A percentile compares a stretch with the other conserved stretches of the same genome.
Conservation (phyloP, 2,113 vertebrate species). For the Fregata magnificens region DNA sequence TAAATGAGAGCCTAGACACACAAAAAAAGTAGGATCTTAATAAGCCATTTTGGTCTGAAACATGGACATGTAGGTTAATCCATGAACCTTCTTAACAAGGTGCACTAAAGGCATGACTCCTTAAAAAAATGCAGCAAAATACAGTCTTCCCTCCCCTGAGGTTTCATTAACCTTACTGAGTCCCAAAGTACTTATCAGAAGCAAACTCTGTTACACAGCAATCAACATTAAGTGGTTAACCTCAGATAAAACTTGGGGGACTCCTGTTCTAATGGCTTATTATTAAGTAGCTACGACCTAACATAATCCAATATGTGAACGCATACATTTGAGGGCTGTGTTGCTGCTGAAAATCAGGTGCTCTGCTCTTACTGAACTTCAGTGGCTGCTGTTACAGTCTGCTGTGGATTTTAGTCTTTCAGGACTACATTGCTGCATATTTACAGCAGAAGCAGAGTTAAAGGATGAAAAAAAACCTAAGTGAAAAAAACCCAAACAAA, state of each 20-base stretch:
- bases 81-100: background rate
- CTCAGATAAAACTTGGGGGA: background rate
- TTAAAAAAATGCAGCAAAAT: background rate
- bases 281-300: background rate
- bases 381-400: background rate
- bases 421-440: background rate
- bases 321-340: background rate
- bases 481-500: accelerated
- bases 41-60: background rate
- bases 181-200: background rate
- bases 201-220: background rate
- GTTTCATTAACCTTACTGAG: background rate
- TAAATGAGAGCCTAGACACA: background rate
- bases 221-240: background rate
- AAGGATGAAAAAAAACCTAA: background rate
- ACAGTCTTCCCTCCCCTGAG: background rate
- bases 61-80: background rate
- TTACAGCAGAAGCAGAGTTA: background rate
- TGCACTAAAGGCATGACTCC: background rate
- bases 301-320: background rate
- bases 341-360: background rate
- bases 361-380: background rate
- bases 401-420: background rate
- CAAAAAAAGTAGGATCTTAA: background rate
- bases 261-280: background rate